Percentiles rank a stretch among this genome's conserved stretches.
Evolutionary conservation across 2,888 invertebrate species (phyloP).

Genomic region (Lasioglossum lativentre): DNA sequence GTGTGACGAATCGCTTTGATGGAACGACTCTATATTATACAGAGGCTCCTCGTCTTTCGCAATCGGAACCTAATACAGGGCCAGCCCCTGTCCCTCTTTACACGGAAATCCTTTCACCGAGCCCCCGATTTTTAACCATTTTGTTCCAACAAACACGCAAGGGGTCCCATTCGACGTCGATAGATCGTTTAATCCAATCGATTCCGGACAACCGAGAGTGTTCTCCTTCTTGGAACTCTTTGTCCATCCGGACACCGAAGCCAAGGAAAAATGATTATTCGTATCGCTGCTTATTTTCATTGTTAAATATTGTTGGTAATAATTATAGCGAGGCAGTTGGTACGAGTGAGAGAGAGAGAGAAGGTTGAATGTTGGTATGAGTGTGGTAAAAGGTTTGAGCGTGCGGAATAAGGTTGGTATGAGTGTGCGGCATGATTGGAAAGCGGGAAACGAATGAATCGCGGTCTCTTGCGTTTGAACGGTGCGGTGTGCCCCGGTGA

Average conservation of each 20-base stretch:
- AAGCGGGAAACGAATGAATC: no score
- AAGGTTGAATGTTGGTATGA: no score
- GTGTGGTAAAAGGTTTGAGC: no score
- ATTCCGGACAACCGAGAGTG: not conserved
- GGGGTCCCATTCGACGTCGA: not conserved
- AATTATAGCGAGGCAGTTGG: no score
- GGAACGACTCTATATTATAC: conserved; percentile 37
- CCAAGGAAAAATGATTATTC: no score
- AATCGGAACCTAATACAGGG: conserved; percentile 56
- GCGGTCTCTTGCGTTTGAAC: no score
- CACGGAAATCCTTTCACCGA: conserved; percentile 54
- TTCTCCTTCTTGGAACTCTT: not conserved
- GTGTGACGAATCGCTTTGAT: conserved; percentile 64
- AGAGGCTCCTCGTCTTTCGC: conserved; percentile 62
- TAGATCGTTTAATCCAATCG: not conserved
- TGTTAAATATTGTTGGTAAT: no score
- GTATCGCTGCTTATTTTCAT: not conserved
- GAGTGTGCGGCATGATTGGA: no score
- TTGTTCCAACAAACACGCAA: conserved; percentile 55
- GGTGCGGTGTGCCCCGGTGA: no score
- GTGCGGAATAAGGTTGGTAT: no score
- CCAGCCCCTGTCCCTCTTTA: conserved; percentile 35
- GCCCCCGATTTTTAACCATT: conserved; percentile 37
- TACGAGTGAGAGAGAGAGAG: no score
- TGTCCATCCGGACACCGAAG: not conserved